Evolutionary conservation across 2,888 invertebrate species (phyloP).

Genomic region (Barypeithes pellucidus): DNA sequence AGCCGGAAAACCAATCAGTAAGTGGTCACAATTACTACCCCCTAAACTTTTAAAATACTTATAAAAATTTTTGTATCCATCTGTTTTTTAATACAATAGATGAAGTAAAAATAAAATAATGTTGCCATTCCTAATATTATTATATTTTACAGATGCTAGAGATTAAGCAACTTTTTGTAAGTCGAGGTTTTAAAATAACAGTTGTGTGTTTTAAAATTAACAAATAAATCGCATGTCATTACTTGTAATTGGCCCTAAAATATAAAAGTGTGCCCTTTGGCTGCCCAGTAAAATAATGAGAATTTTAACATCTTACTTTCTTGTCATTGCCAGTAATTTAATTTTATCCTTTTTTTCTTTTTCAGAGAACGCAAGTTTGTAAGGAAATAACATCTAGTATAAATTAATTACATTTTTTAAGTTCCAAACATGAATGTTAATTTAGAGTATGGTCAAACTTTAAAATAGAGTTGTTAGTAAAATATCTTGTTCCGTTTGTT

Average conservation of each 20-base stretch:
- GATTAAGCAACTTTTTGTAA: slow-evolving; percentile 58
- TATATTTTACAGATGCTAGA: slow-evolving; percentile 57
- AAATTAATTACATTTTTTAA: slow-evolving; percentile 45
- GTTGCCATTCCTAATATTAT: slow-evolving; percentile 16
- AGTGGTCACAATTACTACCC: slow-evolving; percentile 68
- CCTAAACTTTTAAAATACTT: background rate
- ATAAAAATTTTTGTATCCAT: too few relatives aligned
- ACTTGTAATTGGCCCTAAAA: background rate
- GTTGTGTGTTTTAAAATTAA: slow-evolving; percentile 35
- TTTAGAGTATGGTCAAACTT: slow-evolving; percentile 21
- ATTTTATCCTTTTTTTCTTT: slow-evolving; percentile 52
- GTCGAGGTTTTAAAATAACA: slow-evolving; percentile 32
- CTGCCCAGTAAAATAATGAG: too few relatives aligned
- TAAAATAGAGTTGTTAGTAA: slow-evolving; percentile 29
- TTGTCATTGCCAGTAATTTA: background rate
- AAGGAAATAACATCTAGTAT: slow-evolving; percentile 23
- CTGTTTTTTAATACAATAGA: too few relatives aligned
- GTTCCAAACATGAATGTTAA: slow-evolving; percentile 33
- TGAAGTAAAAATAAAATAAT: too few relatives aligned
- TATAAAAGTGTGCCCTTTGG: too few relatives aligned
- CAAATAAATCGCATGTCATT: slow-evolving; percentile 6
- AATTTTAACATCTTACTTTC: too few relatives aligned
- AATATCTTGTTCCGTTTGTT: background rate
- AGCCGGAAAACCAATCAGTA: slow-evolving; percentile 90
- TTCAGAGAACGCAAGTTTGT: slow-evolving; percentile 58